A percentile compares a stretch with the other conserved stretches of the same genome.
These are phyloP conservation scores for Platycheirus rosarum DNA, from an alignment of 2,888 invertebrate species.

Conservation along the genomic window DNA sequence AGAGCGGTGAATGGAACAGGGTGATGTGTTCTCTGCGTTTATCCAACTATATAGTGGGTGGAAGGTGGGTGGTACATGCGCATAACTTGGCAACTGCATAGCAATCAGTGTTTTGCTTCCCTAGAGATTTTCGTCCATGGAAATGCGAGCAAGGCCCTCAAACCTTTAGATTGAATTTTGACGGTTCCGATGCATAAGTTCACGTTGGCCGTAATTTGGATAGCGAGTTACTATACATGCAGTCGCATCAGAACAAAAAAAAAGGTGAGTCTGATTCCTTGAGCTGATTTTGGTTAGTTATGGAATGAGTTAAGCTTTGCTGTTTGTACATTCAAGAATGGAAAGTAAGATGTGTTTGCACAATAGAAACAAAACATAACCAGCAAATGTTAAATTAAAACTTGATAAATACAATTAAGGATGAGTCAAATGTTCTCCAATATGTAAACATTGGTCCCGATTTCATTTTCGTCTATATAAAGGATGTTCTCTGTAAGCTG, in stretches of 20 bases:
- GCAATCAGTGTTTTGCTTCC: constrained; percentile 48
- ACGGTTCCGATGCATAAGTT: constrained; percentile 63
- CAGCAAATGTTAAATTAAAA: too few species aligned
- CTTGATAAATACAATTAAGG: too few species aligned
- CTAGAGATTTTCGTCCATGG: constrained; percentile 57
- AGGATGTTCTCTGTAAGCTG: too few species aligned
- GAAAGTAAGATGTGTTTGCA: too few species aligned
- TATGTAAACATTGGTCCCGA: too few species aligned
- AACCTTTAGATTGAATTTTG: constrained; percentile 3
- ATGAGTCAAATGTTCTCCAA: too few species aligned
- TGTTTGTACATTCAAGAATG: too few species aligned
- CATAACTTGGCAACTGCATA: constrained; percentile 31
- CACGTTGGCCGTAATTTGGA: constrained; percentile 21
- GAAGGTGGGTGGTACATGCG: constrained; percentile 49
- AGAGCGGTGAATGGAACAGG: constrained; percentile 31
- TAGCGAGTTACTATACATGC: constrained; percentile 31
- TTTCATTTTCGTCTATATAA: too few species aligned
- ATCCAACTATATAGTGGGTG: constrained; percentile 27
- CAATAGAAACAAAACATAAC: too few species aligned
- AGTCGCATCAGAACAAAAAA: not conserved
- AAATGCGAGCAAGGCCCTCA: constrained; percentile 57
- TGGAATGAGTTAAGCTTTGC: not conserved
- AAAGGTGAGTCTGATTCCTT: not conserved
- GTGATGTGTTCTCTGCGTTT: constrained; percentile 50
- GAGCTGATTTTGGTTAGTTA: not conserved